phyloP scores from a whole-genome alignment of 2,888 invertebrate species.

The Cheilosia vulpina region DNA sequence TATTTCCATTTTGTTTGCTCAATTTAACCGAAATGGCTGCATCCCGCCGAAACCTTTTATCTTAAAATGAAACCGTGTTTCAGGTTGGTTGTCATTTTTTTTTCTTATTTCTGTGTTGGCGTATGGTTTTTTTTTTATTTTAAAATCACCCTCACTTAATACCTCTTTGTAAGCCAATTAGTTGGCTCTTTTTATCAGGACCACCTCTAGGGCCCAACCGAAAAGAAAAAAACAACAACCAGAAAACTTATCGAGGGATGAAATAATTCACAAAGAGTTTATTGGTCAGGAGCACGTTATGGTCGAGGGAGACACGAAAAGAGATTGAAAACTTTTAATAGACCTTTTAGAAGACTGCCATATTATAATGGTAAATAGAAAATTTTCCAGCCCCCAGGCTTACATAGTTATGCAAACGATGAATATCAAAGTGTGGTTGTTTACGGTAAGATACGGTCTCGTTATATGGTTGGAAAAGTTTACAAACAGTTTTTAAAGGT shows the following conservation, averaged over 20 bases:
- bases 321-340: constrained; percentile 74
- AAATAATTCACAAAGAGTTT: constrained; percentile 55
- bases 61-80: constrained; percentile 33
- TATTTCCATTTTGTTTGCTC: background rate
- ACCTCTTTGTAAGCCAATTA: constrained; percentile 73
- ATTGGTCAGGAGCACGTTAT: background rate
- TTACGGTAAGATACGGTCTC: constrained; percentile 46
- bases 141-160: constrained; percentile 59
- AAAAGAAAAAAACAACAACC: background rate
- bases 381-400: constrained; percentile 54
- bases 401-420: constrained; percentile 71
- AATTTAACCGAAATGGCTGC: constrained; percentile 26
- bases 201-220: background rate
- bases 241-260: constrained; percentile 63
- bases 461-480: constrained; percentile 27
- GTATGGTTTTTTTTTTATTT: constrained; percentile 4
- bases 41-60: constrained; percentile 39
- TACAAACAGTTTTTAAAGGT: constrained; percentile 48
- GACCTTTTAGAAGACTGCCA: constrained; percentile 68
- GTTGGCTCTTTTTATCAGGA: constrained; percentile 37
- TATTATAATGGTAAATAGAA: constrained; percentile 42
- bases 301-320: background rate
- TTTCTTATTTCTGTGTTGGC: constrained; percentile 20
- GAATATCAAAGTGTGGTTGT: constrained; percentile 72
- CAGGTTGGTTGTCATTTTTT: constrained; percentile 12